Evolutionary conservation across 2,797 vertebrate species (phyloP).

Genomic region (Remorina albescens): DNA sequence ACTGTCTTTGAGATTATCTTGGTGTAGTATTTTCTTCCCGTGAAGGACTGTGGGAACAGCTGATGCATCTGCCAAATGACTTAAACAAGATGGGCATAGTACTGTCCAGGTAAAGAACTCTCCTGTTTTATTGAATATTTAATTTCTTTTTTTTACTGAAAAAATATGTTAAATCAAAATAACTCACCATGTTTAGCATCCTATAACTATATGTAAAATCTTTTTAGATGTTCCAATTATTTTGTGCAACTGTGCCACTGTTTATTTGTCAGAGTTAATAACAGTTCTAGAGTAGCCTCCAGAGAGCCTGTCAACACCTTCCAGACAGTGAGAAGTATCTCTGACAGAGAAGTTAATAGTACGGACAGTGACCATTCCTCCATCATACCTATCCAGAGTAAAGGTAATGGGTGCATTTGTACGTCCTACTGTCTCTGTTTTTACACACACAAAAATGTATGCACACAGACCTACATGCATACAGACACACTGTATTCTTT

Average conservation of each 20-base stretch:
- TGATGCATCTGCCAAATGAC: slow-evolving; percentile 70
- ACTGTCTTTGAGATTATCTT: not conserved
- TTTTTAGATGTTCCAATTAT: not conserved
- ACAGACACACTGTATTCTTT: slow-evolving; percentile 9
- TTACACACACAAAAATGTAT: not conserved
- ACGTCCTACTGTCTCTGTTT: not conserved
- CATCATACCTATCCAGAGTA: slow-evolving; percentile 51
- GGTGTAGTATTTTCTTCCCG: slow-evolving; percentile 53
- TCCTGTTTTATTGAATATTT: too few species aligned
- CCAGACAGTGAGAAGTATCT: slow-evolving; percentile 63
- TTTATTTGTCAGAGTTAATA: slow-evolving; percentile 69
- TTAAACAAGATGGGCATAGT: slow-evolving; percentile 75
- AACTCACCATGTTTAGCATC: not conserved
- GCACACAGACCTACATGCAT: not conserved
- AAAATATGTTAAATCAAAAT: not conserved
- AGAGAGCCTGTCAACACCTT: slow-evolving; percentile 57
- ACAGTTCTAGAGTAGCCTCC: slow-evolving; percentile 54
- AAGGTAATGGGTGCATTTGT: slow-evolving; percentile 56
- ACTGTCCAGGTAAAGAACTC: slow-evolving; percentile 72
- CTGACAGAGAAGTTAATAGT: slow-evolving; percentile 70
- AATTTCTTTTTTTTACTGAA: not conserved
- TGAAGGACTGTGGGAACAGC: slow-evolving; percentile 56
- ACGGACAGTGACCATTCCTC: slow-evolving; percentile 57
- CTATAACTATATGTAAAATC: not conserved
- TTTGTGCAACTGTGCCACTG: slow-evolving; percentile 25